A percentile compares a stretch with the other conserved stretches of the same genome.
Evolutionary conservation across 2,113 vertebrate genomes (phyloP).

Genomic region (Otolemur garnettii): DNA sequence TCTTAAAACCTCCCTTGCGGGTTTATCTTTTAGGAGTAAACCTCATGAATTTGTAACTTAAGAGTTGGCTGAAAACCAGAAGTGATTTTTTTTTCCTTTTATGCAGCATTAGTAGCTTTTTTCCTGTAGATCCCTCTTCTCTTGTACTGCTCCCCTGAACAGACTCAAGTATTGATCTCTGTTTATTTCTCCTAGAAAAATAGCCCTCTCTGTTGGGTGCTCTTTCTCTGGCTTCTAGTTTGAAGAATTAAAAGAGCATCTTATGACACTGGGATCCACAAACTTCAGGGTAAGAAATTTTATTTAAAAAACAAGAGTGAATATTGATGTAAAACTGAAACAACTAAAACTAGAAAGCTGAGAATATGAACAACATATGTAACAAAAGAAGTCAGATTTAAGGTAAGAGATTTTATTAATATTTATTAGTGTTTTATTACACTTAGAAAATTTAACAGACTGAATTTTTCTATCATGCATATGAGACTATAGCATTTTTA

Average conservation of each 20-base stretch:
- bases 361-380: background rate
- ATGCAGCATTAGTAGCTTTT: background rate
- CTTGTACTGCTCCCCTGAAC: too few species aligned
- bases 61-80: background rate
- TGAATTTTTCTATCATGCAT: background rate
- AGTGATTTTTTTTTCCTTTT: background rate
- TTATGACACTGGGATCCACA: background rate
- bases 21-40: background rate
- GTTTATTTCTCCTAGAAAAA: background rate
- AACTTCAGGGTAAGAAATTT: background rate
- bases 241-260: background rate
- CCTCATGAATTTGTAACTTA: background rate
- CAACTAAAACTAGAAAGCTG: background rate
- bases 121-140: background rate
- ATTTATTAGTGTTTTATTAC: background rate
- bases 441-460: background rate
- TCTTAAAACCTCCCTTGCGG: accelerated
- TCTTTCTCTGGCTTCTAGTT: background rate
- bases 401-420: background rate
- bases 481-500: background rate
- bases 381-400: background rate
- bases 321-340: background rate
- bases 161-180: background rate
- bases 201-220: background rate
- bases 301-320: conserved; percentile 2